Base-by-base conservation (phyloP, 2,113 vertebrate species). In the Aegotheles bennettii region DNA sequence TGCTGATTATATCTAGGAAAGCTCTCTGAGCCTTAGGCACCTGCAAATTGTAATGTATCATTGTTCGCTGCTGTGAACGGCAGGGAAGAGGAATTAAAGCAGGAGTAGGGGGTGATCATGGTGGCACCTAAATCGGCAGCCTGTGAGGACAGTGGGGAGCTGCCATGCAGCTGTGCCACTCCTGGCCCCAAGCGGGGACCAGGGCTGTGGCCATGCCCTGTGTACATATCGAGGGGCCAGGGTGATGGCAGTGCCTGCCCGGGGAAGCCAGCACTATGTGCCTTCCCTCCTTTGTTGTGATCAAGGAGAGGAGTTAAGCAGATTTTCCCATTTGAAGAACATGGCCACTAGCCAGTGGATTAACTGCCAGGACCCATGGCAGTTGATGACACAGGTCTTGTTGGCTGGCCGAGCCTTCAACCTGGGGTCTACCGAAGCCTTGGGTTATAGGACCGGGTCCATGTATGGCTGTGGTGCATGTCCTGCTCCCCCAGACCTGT, bases 1-100 rank as follows among this genome's bases (percentile, higher is more conserved):
- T 91, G 71, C 84, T 97, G 93, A 95, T 96, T 96, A 43, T 96
- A 74, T 96, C 83, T 88, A 91, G 93, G 96, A 95, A 95, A 65
- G 82, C 86, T 97, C 81, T 91, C 73, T 1, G 9, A 94, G 93
- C 96, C 91, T 54, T 61, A 59, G 96, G 97, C 88, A 94, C 92
- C 94, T 96, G 87, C 59, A 93, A 89, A 96, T 57, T 76, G 54
- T 77, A 95, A 96, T 92, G 95, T 87, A 95, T 96, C 92, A 71
- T 87, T 90, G 84, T 95, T 95, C 68, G 23, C 71, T 81, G 15
- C 76, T 85, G 78, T 4, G 28, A 97, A 91, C 6, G 16, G 78
- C 77, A 94, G 71, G 91, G 87, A 94, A 56, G 35, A 94, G 92
- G 92, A 94, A 91, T 75, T 81, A 88, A 95, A 95, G 81, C 38